Percentiles rank a stretch among this genome's conserved stretches.
Evolutionary conservation across 35 echinoderm and acorn worm species (phyloP).

Genomic region (Ophioderma brevispina): DNA sequence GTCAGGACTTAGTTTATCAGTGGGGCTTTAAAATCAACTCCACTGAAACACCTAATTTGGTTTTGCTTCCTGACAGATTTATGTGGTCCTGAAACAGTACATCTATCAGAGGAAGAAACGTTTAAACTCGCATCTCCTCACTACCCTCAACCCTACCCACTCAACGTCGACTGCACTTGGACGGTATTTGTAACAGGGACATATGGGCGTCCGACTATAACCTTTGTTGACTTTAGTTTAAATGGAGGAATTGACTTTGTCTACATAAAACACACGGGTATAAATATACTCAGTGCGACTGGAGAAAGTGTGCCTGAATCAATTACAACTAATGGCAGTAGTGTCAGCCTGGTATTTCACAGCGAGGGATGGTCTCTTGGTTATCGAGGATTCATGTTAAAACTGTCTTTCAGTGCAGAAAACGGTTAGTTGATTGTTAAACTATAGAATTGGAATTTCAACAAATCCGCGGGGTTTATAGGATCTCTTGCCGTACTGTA

Average conservation of each 20-base stretch:
- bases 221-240: background rate
- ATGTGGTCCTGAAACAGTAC: background rate
- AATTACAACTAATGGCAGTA: background rate
- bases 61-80: background rate
- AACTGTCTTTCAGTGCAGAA: background rate
- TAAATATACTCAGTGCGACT: background rate
- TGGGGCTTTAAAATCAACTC: no score
- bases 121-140: background rate
- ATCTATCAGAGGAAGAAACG: background rate
- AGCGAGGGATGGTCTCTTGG: background rate
- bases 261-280: background rate
- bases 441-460: no score
- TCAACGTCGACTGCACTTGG: background rate
- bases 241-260: background rate
- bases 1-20: no score
- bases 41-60: no score
- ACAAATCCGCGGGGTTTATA: no score
- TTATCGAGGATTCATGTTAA: background rate
- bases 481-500: no score
- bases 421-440: background rate
- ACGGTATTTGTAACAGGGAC: background rate
- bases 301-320: background rate
- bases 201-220: background rate
- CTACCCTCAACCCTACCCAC: background rate
- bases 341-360: background rate